Evolutionary conservation across 35 echinoderm and acorn worm genomes (phyloP).

Genomic region (Apostichopus japonicus): DNA sequence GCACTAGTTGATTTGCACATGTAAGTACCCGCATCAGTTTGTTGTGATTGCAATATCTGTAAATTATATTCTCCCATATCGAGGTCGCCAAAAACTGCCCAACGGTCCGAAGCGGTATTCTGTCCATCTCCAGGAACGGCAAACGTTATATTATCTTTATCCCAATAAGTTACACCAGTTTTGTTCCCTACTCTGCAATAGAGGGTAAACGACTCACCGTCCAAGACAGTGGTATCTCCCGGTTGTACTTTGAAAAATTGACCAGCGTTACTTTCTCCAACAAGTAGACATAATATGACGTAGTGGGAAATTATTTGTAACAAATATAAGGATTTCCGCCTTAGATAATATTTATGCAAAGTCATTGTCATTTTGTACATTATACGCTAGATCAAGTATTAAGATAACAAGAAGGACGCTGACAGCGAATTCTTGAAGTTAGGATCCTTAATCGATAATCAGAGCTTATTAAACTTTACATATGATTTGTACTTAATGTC

Average conservation of each 20-base stretch:
- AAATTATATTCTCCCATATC: slow-evolving; percentile 63
- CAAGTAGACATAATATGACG: too few species aligned
- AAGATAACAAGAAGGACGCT: too few species aligned
- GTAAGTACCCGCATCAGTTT: slow-evolving; percentile 54
- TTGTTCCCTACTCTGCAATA: slow-evolving; percentile 59
- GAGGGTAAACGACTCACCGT: slow-evolving; percentile 58
- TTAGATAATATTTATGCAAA: too few species aligned
- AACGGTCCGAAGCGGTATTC: background rate
- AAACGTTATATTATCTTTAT: slow-evolving; percentile 45
- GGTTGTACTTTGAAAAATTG: slow-evolving; percentile 50
- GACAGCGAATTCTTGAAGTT: too few species aligned
- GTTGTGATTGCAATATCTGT: slow-evolving; percentile 30
- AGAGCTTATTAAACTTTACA: too few species aligned
- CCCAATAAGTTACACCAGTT: slow-evolving; percentile 67
- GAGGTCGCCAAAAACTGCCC: slow-evolving; percentile 67
- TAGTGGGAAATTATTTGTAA: too few species aligned
- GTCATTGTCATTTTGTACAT: background rate
- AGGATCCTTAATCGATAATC: too few species aligned
- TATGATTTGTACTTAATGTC: too few species aligned
- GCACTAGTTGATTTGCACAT: slow-evolving; percentile 53
- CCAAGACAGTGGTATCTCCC: slow-evolving; percentile 25
- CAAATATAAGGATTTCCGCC: too few species aligned
- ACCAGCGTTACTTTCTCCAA: background rate
- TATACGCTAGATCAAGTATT: too few species aligned
- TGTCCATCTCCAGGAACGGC: slow-evolving; percentile 31